Conservation (phyloP, 2,888 invertebrate species). For the Syrphus vitripennis region DNA sequence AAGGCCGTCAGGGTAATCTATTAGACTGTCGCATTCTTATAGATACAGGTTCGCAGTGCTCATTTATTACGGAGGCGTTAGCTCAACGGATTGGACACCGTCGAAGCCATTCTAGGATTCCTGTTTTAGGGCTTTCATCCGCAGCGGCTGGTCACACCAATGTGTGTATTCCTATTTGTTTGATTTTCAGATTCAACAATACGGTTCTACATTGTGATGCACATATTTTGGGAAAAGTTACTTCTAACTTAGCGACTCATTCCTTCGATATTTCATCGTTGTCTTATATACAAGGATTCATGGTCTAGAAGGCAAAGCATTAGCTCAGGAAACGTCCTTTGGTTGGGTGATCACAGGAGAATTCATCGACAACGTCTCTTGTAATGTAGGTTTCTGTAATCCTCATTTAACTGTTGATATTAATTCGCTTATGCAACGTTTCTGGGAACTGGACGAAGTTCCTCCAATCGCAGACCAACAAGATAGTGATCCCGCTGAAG, state of each 20-base stretch:
- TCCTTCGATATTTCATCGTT: background rate
- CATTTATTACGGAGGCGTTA: background rate
- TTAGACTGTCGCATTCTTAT: background rate
- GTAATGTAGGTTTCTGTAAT: too few relatives aligned
- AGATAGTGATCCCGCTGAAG: too few relatives aligned
- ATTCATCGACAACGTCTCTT: too few relatives aligned
- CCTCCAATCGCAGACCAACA: too few relatives aligned
- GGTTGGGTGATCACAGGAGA: too few relatives aligned
- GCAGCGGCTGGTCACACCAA: background rate
- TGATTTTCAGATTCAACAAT: background rate
- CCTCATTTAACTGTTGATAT: too few relatives aligned
- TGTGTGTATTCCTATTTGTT: background rate
- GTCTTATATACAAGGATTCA: conserved; percentile 20
- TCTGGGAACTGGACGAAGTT: too few relatives aligned
- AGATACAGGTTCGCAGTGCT: background rate
- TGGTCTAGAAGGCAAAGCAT: background rate
- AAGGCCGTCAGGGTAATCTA: background rate
- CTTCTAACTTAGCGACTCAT: background rate
- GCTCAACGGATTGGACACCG: background rate
- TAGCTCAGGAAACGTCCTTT: too few relatives aligned
- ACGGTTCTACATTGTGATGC: background rate
- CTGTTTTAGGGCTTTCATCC: background rate
- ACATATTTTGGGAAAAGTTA: background rate
- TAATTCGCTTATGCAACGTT: too few relatives aligned
- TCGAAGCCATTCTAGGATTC: background rate